Base-by-base conservation (phyloP, 2,797 vertebrate genomes). In the Fistularia commersonii region DNA sequence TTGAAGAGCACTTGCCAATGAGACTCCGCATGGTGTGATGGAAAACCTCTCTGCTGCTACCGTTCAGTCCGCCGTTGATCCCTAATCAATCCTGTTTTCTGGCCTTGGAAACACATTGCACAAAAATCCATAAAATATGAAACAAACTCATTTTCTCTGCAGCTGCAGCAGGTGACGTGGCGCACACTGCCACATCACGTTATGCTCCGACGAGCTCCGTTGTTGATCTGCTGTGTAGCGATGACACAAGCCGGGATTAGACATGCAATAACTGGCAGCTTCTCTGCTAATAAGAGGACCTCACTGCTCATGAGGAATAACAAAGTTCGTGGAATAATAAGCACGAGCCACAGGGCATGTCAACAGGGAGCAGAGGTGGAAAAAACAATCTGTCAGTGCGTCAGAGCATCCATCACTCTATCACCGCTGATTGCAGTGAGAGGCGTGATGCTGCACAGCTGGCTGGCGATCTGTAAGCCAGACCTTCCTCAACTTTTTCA, bases 401-500 rank as follows among this genome's bases (percentile, higher is more conserved):
- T 77, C 79, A 69, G 71, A 76, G 71, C 81, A 82, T 79, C 76
- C 67, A 69, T 84, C 84, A 83, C 80, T 86, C 80, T 79, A 83
- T 88, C 87, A 81, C 76, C 33, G 40, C 77, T 84, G 87, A 89
- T 84, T 90, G 85, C 84, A 74, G 77, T 47, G 72, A 83, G 77
- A 81, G 80, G 74, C 71, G 77, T 76, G 82, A 87, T 84, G 83
- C 81, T 72, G 78, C 82, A 70, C 87, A 89, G 87, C 83, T 81
- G 82, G 69, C 74, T 81, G 79, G 72, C 81, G 81, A 76, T 84
- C 84, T 74, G 41, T 55, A 61, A 81, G 75, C 68, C 60, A 56
- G 54, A 58, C 48, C 43, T 58, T 77, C 61, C 67, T 62, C 34
- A 76, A 70, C 66, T 69, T 77, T 70, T 44, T 68, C 73, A 76